Evolutionary conservation across 2,797 vertebrate species (phyloP).

Genomic region (Urocyon cinereoargenteus): DNA sequence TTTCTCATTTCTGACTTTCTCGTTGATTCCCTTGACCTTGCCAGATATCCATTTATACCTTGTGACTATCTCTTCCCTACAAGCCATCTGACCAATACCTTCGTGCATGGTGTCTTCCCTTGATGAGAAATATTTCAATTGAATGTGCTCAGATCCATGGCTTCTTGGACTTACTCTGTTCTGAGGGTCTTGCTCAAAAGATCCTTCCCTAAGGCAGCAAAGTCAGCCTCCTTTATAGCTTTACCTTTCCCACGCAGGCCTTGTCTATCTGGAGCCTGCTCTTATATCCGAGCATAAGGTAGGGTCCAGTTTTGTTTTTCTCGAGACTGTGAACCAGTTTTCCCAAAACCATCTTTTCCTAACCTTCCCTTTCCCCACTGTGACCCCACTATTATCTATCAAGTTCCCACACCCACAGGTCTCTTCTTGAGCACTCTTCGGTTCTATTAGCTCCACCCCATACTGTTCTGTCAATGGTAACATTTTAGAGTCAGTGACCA

Average conservation of each 20-base stretch:
- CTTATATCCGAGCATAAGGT: not conserved
- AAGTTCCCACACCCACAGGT: not conserved
- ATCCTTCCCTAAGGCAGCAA: not conserved
- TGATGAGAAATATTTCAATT: not conserved
- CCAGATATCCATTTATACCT: not conserved
- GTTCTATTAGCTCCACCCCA: not conserved
- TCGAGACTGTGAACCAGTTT: not conserved
- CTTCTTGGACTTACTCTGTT: not conserved
- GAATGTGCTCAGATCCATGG: not conserved
- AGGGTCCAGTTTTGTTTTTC: fast-evolving
- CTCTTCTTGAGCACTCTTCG: not conserved
- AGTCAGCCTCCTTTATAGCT: not conserved
- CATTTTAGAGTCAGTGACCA: not conserved
- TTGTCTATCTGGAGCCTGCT: not conserved
- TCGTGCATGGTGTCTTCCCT: not conserved
- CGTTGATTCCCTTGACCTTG: not conserved
- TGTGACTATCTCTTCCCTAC: not conserved
- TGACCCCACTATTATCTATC: not conserved
- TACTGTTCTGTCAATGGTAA: too few species aligned
- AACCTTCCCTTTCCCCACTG: not conserved
- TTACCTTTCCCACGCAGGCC: too few species aligned
- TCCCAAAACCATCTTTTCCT: not conserved
- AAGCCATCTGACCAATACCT: too few species aligned
- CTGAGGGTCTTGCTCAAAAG: not conserved
- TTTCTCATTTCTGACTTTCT: not conserved